Percentiles rank a stretch among this genome's conserved stretches.
Conservation (phyloP, 1,140 invertebrate genomes). For the Aphaenogaster floridana region DNA sequence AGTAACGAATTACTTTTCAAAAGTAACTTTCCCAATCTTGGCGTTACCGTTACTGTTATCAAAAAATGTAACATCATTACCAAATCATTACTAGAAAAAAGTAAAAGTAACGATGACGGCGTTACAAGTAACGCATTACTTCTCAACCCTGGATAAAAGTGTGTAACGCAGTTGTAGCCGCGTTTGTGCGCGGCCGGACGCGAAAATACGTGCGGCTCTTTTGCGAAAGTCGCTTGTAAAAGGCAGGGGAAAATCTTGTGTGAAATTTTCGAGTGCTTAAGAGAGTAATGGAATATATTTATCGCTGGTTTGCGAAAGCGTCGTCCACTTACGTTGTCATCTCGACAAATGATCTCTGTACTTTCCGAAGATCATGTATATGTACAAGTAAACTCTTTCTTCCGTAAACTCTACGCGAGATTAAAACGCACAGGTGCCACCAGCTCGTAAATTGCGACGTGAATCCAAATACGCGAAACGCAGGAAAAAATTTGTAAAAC, state of each 20-base stretch:
- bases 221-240: not conserved
- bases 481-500: not conserved
- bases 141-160: not conserved
- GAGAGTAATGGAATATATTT: not conserved
- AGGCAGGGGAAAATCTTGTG: not conserved
- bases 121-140: too few species aligned
- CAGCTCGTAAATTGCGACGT: not conserved
- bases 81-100: too few species aligned
- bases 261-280: constrained; percentile 21
- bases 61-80: too few species aligned
- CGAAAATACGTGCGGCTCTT: constrained; percentile 17
- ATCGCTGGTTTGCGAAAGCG: constrained; percentile 17
- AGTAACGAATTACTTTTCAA: too few species aligned
- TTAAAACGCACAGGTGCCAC: constrained; percentile 10
- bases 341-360: constrained; percentile 27
- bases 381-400: not conserved
- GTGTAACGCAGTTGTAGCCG: constrained; percentile 16
- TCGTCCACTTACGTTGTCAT: constrained; percentile 22
- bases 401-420: constrained; percentile 17
- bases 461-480: not conserved
- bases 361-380: constrained; percentile 9
- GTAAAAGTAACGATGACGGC: too few species aligned
- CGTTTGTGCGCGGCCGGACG: not conserved
- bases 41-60: too few species aligned
- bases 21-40: too few species aligned